Evolutionary conservation across 2,797 vertebrate genomes (phyloP).

Genomic region (Girardinus metallicus): DNA sequence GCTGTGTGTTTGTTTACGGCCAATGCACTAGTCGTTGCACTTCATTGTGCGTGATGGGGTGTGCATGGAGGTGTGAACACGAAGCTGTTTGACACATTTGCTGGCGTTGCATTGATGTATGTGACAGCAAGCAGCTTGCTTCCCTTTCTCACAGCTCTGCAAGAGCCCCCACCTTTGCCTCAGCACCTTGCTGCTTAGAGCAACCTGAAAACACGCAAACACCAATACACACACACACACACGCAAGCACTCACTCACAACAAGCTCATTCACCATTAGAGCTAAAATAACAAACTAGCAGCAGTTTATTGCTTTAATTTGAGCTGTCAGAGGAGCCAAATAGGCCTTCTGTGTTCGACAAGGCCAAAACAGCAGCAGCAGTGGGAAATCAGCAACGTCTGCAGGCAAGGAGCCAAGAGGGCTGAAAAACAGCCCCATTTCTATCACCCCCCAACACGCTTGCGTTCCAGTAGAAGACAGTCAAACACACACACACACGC

Average conservation of each 20-base stretch:
- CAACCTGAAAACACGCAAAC: constrained; percentile 39
- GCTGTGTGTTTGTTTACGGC: constrained; percentile 19
- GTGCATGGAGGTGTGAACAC: constrained; percentile 72
- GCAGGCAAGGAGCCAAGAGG: constrained; percentile 62
- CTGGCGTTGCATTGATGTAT: constrained; percentile 68
- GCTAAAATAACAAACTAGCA: constrained; percentile 56
- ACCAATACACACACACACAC: constrained; percentile 1
- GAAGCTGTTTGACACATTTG: constrained; percentile 78
- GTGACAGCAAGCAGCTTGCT: constrained; percentile 62
- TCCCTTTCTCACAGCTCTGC: constrained; percentile 74
- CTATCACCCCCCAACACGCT: constrained; percentile 55
- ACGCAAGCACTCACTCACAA: constrained; percentile 18
- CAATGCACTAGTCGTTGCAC: constrained; percentile 43
- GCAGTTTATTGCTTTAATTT: constrained; percentile 64
- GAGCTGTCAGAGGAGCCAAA: constrained; percentile 60
- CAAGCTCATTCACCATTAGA: constrained; percentile 51
- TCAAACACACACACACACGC: constrained; percentile 24
- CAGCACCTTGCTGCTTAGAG: constrained; percentile 36
- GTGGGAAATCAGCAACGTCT: constrained; percentile 47
- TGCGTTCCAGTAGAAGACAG: constrained; percentile 46
- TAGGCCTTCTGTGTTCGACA: constrained; percentile 51
- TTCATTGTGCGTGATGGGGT: constrained; percentile 42
- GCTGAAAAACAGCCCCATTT: constrained; percentile 58
- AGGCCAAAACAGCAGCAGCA: constrained; percentile 44
- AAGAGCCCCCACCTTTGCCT: constrained; percentile 50